Base-by-base conservation (phyloP, 2,888 invertebrate species). In the Epinotia bilunana region DNA sequence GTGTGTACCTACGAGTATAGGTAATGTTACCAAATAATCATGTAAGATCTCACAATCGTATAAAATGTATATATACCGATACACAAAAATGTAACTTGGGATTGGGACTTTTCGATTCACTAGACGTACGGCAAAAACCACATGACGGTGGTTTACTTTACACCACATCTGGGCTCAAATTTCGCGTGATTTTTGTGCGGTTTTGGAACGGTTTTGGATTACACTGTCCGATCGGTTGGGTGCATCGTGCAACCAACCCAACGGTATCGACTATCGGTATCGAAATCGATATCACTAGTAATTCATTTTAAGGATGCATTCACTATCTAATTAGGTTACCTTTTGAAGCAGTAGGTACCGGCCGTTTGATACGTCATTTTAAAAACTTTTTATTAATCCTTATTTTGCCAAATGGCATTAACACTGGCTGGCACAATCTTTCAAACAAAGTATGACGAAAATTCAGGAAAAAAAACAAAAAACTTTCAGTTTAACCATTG, bases 161-260 rank as follows among this genome's bases (percentile, higher is more conserved):
- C n/a, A 4, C 2, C 33, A 20, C 53, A 18, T 6, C 57, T 74
- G 62, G 28, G 12, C 58, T 74, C 69, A 20, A 9, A 58, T 64
- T 70, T 68, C 67, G 20, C 16, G 57, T 18, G 46, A 69, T 62
- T 70, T 67, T 70, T 64, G 57, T 70, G 69, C 58, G 74, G 69
- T 70, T 74, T 70, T 63, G 23, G 68, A 33, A 62, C 33, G 63
- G 73, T 74, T 62, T 74, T 70, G 23, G 57, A 64, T 74, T 74
- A 70, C 69, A 69, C 12, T 13, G 57, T 9, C 64, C 49, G 13
- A 16, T 20, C 57, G 57, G 9, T 62, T 18, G 58, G 18, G 18
- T n/a, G 33, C 62, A 39, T 9, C 39, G 18, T n/a, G 33, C 62
- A 39, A 39, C 9, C 39, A 9, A 61, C 4, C 9, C 39, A 9